Evolutionary conservation across 1,140 invertebrate species (phyloP).

Genomic region (Apolygus lucorum): DNA sequence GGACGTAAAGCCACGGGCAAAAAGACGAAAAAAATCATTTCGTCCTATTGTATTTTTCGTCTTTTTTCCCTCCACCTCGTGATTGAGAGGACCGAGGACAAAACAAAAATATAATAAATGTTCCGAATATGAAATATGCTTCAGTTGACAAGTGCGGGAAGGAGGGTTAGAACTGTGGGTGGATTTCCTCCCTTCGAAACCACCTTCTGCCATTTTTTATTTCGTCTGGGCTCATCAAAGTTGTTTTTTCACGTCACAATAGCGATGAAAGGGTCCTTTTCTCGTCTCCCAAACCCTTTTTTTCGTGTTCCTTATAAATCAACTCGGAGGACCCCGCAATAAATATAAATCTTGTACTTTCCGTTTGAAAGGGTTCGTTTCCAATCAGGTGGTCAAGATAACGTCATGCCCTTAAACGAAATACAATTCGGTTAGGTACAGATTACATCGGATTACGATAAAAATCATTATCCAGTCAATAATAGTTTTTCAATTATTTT

Average conservation of each 20-base stretch:
- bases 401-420: too few species aligned
- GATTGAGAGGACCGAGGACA: conserved; percentile 3
- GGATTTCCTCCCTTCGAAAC: neutral
- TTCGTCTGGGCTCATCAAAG: neutral
- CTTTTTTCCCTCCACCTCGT: neutral
- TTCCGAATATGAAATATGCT: conserved; percentile 23
- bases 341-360: too few species aligned
- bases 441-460: too few species aligned
- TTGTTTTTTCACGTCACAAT: conserved; percentile 13
- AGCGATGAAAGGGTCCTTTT: too few species aligned
- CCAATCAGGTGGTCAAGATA: too few species aligned
- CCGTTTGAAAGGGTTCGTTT: too few species aligned
- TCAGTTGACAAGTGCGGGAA: conserved; percentile 15
- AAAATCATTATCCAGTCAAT: too few species aligned
- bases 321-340: too few species aligned
- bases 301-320: too few species aligned
- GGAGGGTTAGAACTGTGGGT: neutral
- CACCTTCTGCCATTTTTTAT: neutral
- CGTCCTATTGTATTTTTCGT: neutral
- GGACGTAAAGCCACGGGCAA: neutral
- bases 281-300: too few species aligned
- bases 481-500: too few species aligned
- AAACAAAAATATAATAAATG: conserved; percentile 23
- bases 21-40: conserved; percentile 10
- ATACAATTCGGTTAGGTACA: too few species aligned